Evolutionary conservation across 1,140 invertebrate species (phyloP).

Genomic region (Lordiphosa clarofinis): DNA sequence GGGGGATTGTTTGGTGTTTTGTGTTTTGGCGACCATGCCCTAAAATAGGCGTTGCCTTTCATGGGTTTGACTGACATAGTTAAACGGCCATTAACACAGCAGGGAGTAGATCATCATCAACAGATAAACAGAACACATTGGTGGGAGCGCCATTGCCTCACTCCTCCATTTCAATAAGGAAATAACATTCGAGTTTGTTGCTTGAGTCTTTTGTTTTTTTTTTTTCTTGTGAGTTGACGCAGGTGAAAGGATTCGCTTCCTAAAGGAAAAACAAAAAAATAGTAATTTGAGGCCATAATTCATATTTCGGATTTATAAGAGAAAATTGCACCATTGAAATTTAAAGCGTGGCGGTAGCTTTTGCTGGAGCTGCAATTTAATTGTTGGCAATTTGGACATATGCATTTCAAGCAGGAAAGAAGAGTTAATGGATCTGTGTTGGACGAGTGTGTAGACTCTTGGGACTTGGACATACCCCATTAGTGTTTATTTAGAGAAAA

Average conservation of each 20-base stretch:
- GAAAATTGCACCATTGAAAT: constrained; percentile 4
- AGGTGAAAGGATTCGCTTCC: constrained; percentile 13
- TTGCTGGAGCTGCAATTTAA: constrained; percentile 6
- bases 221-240: neutral
- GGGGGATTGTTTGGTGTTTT: neutral
- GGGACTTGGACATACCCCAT: too few species aligned
- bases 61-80: constrained; percentile 11
- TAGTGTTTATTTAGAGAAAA: too few species aligned
- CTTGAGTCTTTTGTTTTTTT: constrained; percentile 39
- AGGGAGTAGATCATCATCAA: constrained; percentile 5
- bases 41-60: constrained; percentile 15
- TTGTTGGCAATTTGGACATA: neutral
- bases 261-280: too few species aligned
- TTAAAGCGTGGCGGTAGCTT: neutral
- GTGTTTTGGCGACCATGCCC: neutral
- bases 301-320: constrained; percentile 1
- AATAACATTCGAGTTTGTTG: constrained; percentile 31
- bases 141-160: constrained; percentile 1
- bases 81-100: constrained; percentile 14
- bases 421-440: too few species aligned
- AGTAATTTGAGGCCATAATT: constrained; percentile 10
- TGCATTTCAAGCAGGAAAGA: too few species aligned
- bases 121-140: constrained; percentile 8
- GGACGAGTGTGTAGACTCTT: too few species aligned
- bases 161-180: constrained; percentile 11